Conservation (phyloP, 1,140 invertebrate genomes). For the Dolichoris vasculosae region DNA sequence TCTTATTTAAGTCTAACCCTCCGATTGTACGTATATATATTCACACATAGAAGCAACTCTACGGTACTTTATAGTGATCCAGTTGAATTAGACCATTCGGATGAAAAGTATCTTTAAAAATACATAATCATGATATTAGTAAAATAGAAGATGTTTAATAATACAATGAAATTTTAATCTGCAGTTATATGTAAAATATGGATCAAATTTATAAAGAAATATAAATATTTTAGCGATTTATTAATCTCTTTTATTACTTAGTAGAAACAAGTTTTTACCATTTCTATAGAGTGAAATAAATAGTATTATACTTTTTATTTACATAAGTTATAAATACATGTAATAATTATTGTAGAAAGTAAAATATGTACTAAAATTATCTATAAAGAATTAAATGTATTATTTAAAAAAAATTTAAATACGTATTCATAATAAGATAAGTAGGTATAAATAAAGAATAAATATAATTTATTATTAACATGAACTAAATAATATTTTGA, state of each 20-base stretch:
- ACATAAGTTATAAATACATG: not conserved
- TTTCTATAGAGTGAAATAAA: not conserved
- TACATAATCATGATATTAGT: not conserved
- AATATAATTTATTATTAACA: too few relatives aligned
- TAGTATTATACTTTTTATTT: not conserved
- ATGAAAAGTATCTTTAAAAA: not conserved
- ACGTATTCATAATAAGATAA: not conserved
- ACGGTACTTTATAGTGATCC: not conserved
- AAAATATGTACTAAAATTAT: not conserved
- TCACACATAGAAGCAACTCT: too few relatives aligned
- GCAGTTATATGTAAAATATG: not conserved
- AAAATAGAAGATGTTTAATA: not conserved
- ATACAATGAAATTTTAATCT: not conserved
- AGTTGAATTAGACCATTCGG: too few relatives aligned
- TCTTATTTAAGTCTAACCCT: not conserved
- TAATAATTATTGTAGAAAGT: not conserved
- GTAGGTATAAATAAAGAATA: not conserved
- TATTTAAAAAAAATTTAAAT: not conserved
- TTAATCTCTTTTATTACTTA: not conserved
- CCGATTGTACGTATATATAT: not conserved
- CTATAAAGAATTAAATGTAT: not conserved
- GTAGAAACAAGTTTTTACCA: not conserved
- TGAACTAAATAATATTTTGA: too few relatives aligned
- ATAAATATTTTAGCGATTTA: not conserved
- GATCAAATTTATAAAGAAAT: not conserved